phyloP scores from a whole-genome alignment of 2,888 invertebrate genomes.

The Isoperla grammatica region DNA sequence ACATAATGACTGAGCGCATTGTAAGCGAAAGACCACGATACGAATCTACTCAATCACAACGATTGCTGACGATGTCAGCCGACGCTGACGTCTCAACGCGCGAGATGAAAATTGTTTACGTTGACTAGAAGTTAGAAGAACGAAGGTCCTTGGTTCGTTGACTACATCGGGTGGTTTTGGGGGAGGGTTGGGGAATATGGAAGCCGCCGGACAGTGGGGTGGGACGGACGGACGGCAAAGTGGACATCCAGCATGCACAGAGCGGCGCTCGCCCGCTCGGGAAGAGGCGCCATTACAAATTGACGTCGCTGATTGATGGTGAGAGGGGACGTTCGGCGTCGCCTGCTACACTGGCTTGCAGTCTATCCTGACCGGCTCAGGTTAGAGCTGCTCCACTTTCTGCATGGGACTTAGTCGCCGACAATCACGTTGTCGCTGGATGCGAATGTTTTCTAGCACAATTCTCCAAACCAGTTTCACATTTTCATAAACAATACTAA shows the following conservation, averaged over 20 bases:
- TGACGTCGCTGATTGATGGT: constrained; percentile 53
- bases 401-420: too few relatives aligned
- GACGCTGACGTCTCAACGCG: background rate
- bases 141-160: background rate
- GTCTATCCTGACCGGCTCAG: too few relatives aligned
- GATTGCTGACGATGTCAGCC: too few relatives aligned
- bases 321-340: constrained; percentile 26
- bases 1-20: too few relatives aligned
- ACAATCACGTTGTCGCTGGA: too few relatives aligned
- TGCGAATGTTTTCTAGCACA: too few relatives aligned
- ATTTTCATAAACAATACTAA: too few relatives aligned
- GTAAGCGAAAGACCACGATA: too few relatives aligned
- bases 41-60: too few relatives aligned
- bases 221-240: constrained; percentile 19
- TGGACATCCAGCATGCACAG: constrained; percentile 13
- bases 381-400: too few relatives aligned
- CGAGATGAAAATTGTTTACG: constrained; percentile 2
- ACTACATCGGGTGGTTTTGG: background rate
- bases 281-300: constrained; percentile 50
- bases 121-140: constrained; percentile 1
- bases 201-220: constrained; percentile 5
- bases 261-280: constrained; percentile 35
- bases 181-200: background rate
- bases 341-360: background rate
- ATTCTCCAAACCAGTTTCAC: too few relatives aligned